Base-by-base conservation (phyloP, 2,888 invertebrate species). In the Eucriotettix oculatus region DNA sequence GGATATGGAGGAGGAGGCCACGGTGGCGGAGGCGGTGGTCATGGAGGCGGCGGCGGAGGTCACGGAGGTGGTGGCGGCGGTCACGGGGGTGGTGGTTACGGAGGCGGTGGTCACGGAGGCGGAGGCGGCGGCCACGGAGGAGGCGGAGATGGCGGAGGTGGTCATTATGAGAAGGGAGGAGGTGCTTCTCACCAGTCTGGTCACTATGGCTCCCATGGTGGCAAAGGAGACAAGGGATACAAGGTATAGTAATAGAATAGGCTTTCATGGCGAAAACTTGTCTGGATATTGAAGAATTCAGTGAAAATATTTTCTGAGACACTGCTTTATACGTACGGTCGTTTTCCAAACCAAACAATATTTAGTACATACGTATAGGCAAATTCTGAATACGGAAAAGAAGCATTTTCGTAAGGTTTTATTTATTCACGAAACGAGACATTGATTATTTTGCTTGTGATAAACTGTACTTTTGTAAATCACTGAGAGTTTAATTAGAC, bases 201-300 rank as follows among this genome's bases (percentile, higher is more conserved):
- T 16, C 78, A 81, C 55, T 78, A 79, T 58, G 74, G 77, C 54
- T 74, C 75, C 16, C 78, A 80, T 60, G 79, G 78, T 1, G 81
- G 82, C 58, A 78, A 81, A 59, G 83, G 83, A 1, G 81, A 82
- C 67, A 84, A 84, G 69, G 83, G 82, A 1, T 83, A 84, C 68
- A 81, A 84, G 29, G 29, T 29, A 29, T 29, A 29, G 29, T 5
- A 5, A 29, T 29, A 29, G 29, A 29, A 29, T 29, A 5, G 29
- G 7, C 7, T 29, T 29, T 5, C 7, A 29, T n/a, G 7, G 29
- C 7, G 29, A 29, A 29, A 29, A 29, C 29, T 7, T 29, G 29
- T 29, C 29, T 2, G 29, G 7, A 29, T 5, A 29, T 7, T 5
- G 29, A 29, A 29, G 7, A 29, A 29, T 5, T 29, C 29, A 7